Conservation (phyloP, 2,888 invertebrate genomes). For the Theristus sp. region DNA sequence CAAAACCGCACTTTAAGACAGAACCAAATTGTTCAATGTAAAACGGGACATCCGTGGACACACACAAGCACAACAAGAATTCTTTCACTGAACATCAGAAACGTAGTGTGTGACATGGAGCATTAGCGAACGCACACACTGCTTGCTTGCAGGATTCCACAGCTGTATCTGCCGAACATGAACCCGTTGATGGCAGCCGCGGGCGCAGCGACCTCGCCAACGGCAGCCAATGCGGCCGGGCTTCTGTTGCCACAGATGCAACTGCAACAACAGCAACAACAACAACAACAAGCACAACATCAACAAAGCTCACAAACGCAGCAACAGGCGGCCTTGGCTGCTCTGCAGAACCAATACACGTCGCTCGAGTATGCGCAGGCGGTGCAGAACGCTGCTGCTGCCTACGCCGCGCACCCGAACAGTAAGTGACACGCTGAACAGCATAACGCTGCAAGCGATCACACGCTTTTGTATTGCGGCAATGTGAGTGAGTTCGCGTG, state of each 20-base stretch:
- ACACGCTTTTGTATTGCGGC: neutral
- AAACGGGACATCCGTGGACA: too few species aligned
- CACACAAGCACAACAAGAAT: too few species aligned
- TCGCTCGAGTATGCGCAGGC: neutral
- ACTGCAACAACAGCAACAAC: neutral
- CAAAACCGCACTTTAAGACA: too few species aligned
- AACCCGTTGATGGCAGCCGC: neutral
- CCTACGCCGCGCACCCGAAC: constrained; percentile 1
- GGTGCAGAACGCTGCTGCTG: neutral
- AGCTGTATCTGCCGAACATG: constrained; percentile 1
- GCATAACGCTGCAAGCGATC: neutral
- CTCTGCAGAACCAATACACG: neutral
- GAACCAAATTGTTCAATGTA: too few species aligned
- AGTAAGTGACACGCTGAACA: neutral
- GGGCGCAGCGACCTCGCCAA: neutral
- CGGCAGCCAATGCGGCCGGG: neutral
- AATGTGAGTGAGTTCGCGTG: neutral
- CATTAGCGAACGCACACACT: neutral
- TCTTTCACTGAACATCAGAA: too few species aligned
- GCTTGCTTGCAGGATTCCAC: constrained; percentile 3
- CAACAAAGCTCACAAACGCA: neutral
- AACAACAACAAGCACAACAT: neutral
- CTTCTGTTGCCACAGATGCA: neutral
- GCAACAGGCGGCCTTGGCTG: neutral
- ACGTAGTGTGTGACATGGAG: neutral